Evolutionary conservation across 2,113 vertebrate species (phyloP).

Genomic region (Microcebus jonahi): DNA sequence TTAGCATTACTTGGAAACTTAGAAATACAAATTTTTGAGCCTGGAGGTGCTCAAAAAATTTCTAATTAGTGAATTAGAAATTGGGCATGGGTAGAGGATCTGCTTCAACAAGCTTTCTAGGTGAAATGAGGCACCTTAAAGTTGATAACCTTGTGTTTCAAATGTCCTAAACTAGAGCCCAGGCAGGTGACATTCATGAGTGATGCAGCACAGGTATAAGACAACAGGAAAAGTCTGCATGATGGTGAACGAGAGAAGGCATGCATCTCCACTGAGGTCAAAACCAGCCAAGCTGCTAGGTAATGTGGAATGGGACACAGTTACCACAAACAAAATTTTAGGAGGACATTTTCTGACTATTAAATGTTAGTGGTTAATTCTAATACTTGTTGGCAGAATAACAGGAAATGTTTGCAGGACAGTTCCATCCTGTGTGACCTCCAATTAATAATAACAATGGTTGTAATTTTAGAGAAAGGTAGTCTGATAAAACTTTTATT

Average conservation of each 20-base stretch:
- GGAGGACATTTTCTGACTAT: background rate
- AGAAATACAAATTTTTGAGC: background rate
- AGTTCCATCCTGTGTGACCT: fast-evolving
- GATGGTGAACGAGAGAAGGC: fast-evolving
- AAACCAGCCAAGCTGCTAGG: background rate
- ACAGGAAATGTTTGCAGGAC: background rate
- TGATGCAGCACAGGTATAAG: background rate
- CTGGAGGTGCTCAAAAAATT: background rate
- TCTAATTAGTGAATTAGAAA: background rate
- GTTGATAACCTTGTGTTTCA: background rate
- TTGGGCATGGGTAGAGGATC: background rate
- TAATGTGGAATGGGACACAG: background rate
- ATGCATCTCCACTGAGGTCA: fast-evolving
- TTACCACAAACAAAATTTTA: background rate
- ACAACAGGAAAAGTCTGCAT: background rate
- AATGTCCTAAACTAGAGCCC: background rate
- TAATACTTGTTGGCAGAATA: background rate
- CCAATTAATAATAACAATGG: background rate
- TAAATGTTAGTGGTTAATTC: background rate
- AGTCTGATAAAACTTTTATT: background rate
- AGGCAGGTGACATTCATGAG: background rate
- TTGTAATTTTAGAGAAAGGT: background rate
- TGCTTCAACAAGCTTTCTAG: background rate
- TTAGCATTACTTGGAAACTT: background rate
- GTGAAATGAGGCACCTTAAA: background rate